Conservation (phyloP, 2,888 invertebrate genomes). For the Caenorhabditis macrosperma region DNA sequence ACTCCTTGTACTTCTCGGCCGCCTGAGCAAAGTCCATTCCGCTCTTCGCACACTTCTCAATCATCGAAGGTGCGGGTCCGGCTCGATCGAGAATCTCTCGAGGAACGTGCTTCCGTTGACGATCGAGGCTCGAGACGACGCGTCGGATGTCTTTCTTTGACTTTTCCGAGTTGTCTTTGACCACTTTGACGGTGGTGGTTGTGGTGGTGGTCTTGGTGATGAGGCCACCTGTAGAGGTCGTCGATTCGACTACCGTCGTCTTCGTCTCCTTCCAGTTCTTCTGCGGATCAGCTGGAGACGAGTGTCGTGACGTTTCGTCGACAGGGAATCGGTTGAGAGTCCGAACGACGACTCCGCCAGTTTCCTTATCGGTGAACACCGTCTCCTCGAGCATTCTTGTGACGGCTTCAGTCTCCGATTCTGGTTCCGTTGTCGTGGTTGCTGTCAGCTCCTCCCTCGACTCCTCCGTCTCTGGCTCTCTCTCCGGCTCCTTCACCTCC, state of each 20-base stretch:
- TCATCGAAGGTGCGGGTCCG: constrained; percentile 62
- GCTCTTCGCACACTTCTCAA: constrained; percentile 62
- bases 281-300: constrained; percentile 52
- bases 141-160: constrained; percentile 56
- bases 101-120: constrained; percentile 57
- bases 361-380: constrained; percentile 67
- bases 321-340: constrained; percentile 29
- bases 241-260: constrained; percentile 39
- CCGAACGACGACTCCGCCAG: constrained; percentile 47
- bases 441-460: neutral
- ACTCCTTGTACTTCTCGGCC: constrained; percentile 71
- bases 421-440: no score
- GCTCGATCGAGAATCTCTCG: constrained; percentile 61
- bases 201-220: constrained; percentile 49
- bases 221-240: constrained; percentile 5
- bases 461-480: constrained; percentile 11
- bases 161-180: constrained; percentile 48
- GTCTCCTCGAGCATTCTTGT: constrained; percentile 30
- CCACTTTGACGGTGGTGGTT: constrained; percentile 42
- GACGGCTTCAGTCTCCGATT: neutral
- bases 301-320: constrained; percentile 41
- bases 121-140: constrained; percentile 35
- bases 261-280: constrained; percentile 50
- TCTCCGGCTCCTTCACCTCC: constrained; percentile 12
- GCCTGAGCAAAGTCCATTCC: constrained; percentile 70